Evolutionary conservation across 2,113 vertebrate species (phyloP), one percentile per base, ranked within the genome.

Genomic region (Sturnira hondurensis): DNA sequence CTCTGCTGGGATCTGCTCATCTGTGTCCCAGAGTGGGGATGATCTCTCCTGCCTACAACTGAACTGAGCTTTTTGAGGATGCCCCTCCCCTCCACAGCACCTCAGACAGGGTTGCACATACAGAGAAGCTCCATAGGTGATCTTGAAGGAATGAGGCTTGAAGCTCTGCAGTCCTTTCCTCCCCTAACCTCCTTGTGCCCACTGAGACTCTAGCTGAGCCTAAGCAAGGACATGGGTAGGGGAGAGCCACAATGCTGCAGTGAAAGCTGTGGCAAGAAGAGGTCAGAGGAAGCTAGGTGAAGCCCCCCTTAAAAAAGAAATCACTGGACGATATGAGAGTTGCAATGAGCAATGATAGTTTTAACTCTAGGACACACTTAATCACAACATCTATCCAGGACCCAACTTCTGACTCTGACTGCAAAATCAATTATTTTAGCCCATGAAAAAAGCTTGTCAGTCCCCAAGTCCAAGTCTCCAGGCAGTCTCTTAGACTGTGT

Each of bases 281-380:
- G 52, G 47, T 70, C 52, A 65, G 52, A 95, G 76, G 50, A 47
- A 92, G 67, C 38, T 16, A 45, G 68, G 43, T 28, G n/a, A 89
- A 82, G 36, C 9, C 65, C 61, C 88, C 70, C 65, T 68, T 78
- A 50, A 77, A 54, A 95, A 78, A 77, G 74, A 77, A 76, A 80
- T 61, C 52, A 67, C 52, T 54, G 73, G 38, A 82, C 61, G 68
- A 70, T 76, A 50, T 56, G 19, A 83, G 76, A n/a, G 71, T 70
- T n/a, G 67, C 45, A 41, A 65, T 61, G 58, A 84, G 56, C n/a
- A 15, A 70, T 38, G 24, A 38, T 38, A 41, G n/a, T 65, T 96
- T 96, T 74, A 94, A 83, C 84, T 89, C 70, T 43, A 74, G 80
- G 61, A 92, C 67, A 86, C 63, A 50, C 31, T 80, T 89, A 84